Evolutionary conservation across 2,113 vertebrate species (phyloP).

Genomic region (Taurulus bubalis): DNA sequence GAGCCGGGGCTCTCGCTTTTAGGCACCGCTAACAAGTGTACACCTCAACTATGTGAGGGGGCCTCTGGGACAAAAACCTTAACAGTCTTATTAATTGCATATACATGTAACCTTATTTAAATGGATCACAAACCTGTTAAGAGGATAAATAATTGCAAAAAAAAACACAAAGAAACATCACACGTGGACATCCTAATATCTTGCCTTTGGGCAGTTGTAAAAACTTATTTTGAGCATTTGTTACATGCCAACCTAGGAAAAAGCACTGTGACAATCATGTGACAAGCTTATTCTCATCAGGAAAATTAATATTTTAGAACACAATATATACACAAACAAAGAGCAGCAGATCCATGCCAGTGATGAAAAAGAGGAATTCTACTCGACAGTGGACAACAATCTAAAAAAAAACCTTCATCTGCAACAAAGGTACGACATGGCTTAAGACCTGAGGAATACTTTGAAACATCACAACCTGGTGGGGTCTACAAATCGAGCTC

Average conservation of each 20-base stretch:
- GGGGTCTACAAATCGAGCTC: slow-evolving; percentile 48
- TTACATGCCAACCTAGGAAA: slow-evolving; percentile 56
- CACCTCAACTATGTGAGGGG: slow-evolving; percentile 9
- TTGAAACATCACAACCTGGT: slow-evolving; percentile 57
- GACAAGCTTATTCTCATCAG: slow-evolving; percentile 40
- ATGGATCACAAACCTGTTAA: slow-evolving; percentile 49
- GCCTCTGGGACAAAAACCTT: slow-evolving; percentile 17
- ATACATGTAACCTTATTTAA: slow-evolving; percentile 51
- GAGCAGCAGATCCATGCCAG: slow-evolving; percentile 58
- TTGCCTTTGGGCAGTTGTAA: slow-evolving; percentile 60
- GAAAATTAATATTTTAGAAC: slow-evolving; percentile 33
- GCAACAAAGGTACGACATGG: slow-evolving; percentile 70
- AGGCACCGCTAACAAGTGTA: not conserved
- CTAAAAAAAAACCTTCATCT: slow-evolving; percentile 68
- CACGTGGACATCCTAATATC: slow-evolving; percentile 43
- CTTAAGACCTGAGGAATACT: slow-evolving; percentile 75
- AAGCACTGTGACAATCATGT: slow-evolving; percentile 60
- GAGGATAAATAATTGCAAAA: slow-evolving; percentile 63
- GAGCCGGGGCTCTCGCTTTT: slow-evolving; percentile 22
- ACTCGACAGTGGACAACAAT: slow-evolving; percentile 43
- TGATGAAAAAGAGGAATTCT: slow-evolving; percentile 48
- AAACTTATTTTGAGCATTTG: too few species aligned
- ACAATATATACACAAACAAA: slow-evolving; percentile 43
- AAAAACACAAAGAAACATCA: slow-evolving; percentile 55
- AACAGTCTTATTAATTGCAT: slow-evolving; percentile 68